Percentiles rank a stretch among this genome's conserved stretches.
Conservation (phyloP, 1,140 invertebrate genomes). For the Drosophila kohkoa region DNA sequence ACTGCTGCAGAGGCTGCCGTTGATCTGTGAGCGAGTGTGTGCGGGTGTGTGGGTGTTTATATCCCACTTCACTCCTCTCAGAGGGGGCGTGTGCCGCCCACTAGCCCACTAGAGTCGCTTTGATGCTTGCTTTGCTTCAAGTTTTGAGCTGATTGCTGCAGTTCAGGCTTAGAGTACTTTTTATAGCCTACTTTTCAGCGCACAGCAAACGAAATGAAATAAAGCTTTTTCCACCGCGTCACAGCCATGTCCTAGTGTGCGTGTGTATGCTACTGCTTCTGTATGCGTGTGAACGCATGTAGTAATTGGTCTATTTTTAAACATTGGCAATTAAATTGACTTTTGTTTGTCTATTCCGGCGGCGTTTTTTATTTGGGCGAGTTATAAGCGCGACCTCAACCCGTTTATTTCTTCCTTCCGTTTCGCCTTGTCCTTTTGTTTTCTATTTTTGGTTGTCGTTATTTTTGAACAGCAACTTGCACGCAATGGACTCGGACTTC, state of each 20-base stretch:
- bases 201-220: constrained; percentile 52
- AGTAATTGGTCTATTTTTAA: constrained; percentile 81
- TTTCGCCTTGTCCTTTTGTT: constrained; percentile 7
- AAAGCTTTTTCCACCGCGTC: constrained; percentile 72
- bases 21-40: not conserved
- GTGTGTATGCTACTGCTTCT: not conserved
- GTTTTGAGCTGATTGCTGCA: constrained; percentile 33
- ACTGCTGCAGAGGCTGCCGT: constrained; percentile 17
- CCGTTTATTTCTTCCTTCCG: not conserved
- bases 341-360: constrained; percentile 78
- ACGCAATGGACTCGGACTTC: constrained; percentile 41
- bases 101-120: not conserved
- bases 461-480: constrained; percentile 37
- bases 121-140: constrained; percentile 4
- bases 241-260: constrained; percentile 35
- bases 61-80: not conserved
- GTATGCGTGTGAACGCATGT: no score
- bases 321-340: constrained; percentile 74
- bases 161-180: constrained; percentile 41
- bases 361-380: constrained; percentile 37
- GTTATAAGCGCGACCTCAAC: constrained; percentile 45
- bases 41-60: constrained; percentile 1
- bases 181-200: constrained; percentile 55
- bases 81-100: not conserved
- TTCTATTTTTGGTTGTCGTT: constrained; percentile 48